phyloP scores from a whole-genome alignment of 2,113 vertebrate genomes.

The Felis catus region F.catus_Fca126_mat1.0 CM031420.1:25341501-25342000 shows the following conservation, averaged over 20 bases:
- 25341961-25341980: too few relatives aligned
- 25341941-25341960: too few relatives aligned
- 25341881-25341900: too few relatives aligned
- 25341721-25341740: neutral
- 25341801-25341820: neutral
- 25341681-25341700: neutral
- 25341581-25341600: neutral
- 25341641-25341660: neutral
- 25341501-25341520: neutral
- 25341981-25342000: too few relatives aligned
- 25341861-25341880: too few relatives aligned
- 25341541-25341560: neutral
- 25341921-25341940: too few relatives aligned
- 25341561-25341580: neutral
- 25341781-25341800: neutral
- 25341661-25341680: neutral
- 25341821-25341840: neutral
- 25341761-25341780: neutral
- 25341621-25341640: neutral
- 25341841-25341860: neutral
- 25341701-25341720: neutral
- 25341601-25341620: neutral
- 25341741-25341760: neutral
- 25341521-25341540: neutral
- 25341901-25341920: too few relatives aligned